These are phyloP conservation scores for Caenorhabditis afra DNA, from an alignment of 2,888 invertebrate species.

Conservation along the genomic window DNA sequence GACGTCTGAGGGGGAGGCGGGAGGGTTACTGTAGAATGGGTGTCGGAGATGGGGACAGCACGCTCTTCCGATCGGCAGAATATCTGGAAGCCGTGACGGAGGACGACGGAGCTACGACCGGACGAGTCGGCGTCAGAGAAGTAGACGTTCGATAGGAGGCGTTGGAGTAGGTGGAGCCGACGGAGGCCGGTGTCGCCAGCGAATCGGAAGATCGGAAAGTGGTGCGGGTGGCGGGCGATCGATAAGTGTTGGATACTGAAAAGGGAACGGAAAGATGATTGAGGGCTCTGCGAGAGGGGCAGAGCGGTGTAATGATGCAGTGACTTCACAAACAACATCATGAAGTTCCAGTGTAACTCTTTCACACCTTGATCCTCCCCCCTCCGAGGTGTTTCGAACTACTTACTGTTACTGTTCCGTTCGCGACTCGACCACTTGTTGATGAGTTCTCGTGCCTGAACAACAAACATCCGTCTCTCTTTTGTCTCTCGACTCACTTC, in stretches of 20 bases:
- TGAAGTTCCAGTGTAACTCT: conserved; percentile 6
- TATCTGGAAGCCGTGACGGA: conserved; percentile 48
- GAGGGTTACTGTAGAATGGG: conserved; percentile 56
- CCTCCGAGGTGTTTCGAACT: no score
- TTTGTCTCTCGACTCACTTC: conserved; percentile 43
- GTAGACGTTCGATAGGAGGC: conserved; percentile 65
- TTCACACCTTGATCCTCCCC: conserved; percentile 25
- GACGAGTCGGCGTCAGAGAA: conserved; percentile 62
- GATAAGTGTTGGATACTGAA: conserved; percentile 46
- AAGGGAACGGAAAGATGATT: conserved; percentile 37
- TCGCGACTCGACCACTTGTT: conserved; percentile 71
- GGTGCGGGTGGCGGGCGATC: conserved; percentile 29
- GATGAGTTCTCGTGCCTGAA: conserved; percentile 66
- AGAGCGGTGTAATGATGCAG: conserved; percentile 8
- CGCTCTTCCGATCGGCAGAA: conserved; percentile 56
- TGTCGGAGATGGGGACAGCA: conserved; percentile 65
- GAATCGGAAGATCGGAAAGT: conserved; percentile 54
- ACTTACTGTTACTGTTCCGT: conserved; percentile 52
- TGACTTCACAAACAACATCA: conserved; percentile 39
- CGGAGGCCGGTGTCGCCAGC: conserved; percentile 17
- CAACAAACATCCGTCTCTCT: conserved; percentile 4
- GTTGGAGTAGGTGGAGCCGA: conserved; percentile 20
- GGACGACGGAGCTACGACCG: conserved; percentile 22
- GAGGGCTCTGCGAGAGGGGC: conserved; percentile 1
- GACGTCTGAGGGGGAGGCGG: background rate